These are phyloP conservation scores for Euclidia mi DNA, from an alignment of 2,888 invertebrate genomes.

Conservation along the genomic window DNA sequence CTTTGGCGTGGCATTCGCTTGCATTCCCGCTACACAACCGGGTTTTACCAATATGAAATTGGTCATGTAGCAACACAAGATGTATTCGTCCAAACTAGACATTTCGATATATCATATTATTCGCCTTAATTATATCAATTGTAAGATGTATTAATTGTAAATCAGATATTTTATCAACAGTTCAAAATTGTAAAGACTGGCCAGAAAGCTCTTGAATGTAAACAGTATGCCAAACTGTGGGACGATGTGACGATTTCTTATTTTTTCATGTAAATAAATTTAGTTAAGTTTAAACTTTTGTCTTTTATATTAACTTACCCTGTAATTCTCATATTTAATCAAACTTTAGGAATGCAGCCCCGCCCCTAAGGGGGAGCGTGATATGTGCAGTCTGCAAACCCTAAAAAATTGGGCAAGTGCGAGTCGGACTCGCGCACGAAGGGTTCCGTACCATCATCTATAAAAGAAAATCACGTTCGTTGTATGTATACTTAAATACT, in stretches of 20 bases:
- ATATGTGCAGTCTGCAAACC: no score
- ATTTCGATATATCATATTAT: conserved; percentile 1
- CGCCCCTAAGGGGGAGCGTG: no score
- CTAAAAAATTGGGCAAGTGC: no score
- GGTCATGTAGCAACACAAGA: conserved; percentile 12
- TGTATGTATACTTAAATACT: no score
- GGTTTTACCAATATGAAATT: no score
- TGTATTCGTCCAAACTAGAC: neutral
- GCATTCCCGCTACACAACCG: no score
- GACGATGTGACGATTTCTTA: conserved; percentile 30
- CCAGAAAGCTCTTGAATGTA: conserved; percentile 9
- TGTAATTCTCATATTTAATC: no score
- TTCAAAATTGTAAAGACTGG: conserved; percentile 29
- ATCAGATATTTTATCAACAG: conserved; percentile 5
- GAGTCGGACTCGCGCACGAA: no score
- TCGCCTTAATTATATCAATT: conserved; percentile 9
- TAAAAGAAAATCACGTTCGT: no score
- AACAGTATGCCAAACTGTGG: neutral
- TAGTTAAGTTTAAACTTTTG: conserved; percentile 45
- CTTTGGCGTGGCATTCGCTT: no score
- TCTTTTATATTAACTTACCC: neutral
- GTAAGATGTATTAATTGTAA: conserved; percentile 11
- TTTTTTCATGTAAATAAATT: conserved; percentile 64
- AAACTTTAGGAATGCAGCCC: no score
- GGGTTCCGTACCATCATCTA: no score